Evolutionary conservation across 1,140 invertebrate genomes (phyloP).

Genomic region (Capitella teleta): DNA sequence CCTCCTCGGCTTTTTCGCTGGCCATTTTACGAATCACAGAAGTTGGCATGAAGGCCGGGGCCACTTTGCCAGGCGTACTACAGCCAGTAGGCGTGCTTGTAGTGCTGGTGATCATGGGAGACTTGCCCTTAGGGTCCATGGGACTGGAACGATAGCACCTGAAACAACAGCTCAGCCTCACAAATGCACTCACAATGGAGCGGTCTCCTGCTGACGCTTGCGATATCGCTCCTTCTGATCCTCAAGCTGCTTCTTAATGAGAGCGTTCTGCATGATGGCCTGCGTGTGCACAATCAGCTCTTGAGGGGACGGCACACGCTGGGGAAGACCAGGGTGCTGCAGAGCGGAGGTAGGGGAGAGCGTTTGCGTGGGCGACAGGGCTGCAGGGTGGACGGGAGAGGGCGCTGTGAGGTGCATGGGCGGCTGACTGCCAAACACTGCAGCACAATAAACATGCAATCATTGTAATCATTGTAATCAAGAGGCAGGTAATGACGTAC

Average conservation of each 20-base stretch:
- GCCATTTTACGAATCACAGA: slow-evolving; percentile 86
- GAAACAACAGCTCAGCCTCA: too few species aligned
- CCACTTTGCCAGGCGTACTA: too few species aligned
- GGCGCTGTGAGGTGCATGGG: slow-evolving; percentile 43
- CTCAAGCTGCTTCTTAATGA: slow-evolving; percentile 74
- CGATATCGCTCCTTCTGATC: slow-evolving; percentile 71
- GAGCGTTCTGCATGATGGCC: slow-evolving; percentile 66
- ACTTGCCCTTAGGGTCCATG: too few species aligned
- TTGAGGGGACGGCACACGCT: slow-evolving; percentile 66
- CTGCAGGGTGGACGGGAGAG: slow-evolving; percentile 40
- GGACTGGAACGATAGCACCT: too few species aligned
- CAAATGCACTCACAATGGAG: too few species aligned
- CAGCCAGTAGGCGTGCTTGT: too few species aligned
- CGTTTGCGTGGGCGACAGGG: slow-evolving; percentile 17
- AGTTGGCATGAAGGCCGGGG: slow-evolving; percentile 72
- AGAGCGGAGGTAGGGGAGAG: slow-evolving; percentile 18
- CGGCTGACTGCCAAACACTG: slow-evolving; percentile 43
- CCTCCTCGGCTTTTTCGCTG: slow-evolving; percentile 66
- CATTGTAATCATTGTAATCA: neutral
- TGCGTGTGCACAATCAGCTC: slow-evolving; percentile 71
- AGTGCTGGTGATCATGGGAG: too few species aligned
- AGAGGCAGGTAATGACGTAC: slow-evolving; percentile 19
- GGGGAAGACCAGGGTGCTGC: slow-evolving; percentile 19
- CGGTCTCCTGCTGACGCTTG: slow-evolving; percentile 63
- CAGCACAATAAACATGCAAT: neutral